These are phyloP conservation scores for Crepidodera aurea DNA, from an alignment of 2,888 invertebrate species.

Conservation along the genomic window DNA sequence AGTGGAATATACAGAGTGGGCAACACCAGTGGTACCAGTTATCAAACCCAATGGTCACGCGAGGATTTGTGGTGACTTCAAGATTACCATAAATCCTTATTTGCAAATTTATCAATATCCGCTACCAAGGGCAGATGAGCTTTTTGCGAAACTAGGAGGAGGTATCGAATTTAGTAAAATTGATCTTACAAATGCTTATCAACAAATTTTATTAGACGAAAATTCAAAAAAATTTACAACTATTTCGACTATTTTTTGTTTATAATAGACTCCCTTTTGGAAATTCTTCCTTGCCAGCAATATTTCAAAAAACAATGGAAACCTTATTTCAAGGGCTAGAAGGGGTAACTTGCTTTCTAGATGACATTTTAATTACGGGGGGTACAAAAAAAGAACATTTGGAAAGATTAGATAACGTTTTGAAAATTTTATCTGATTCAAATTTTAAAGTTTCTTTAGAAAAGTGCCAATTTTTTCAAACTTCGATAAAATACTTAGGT, in stretches of 20 bases:
- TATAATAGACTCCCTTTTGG: constrained; percentile 52
- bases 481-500: constrained; percentile 50
- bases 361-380: constrained; percentile 51
- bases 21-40: constrained; percentile 25
- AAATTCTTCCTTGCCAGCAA: constrained; percentile 42
- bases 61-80: constrained; percentile 23
- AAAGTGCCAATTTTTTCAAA: constrained; percentile 46
- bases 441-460: constrained; percentile 46
- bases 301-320: constrained; percentile 45
- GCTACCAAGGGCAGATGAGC: constrained; percentile 13
- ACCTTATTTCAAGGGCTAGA: constrained; percentile 45
- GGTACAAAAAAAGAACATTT: constrained; percentile 41
- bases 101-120: constrained; percentile 20
- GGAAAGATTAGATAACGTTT: constrained; percentile 35
- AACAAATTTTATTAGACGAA: not conserved
- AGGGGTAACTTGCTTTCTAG: constrained; percentile 48
- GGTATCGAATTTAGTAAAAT: not conserved
- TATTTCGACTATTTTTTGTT: constrained; percentile 52
- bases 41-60: constrained; percentile 10
- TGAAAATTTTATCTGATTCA: constrained; percentile 35
- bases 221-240: constrained; percentile 34
- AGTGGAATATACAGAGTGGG: constrained; percentile 17
- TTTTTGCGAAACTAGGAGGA: not conserved
- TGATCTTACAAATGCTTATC: not conserved
- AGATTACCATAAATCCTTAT: constrained; percentile 8